Percentiles rank a stretch among this genome's conserved stretches.
phyloP scores from a whole-genome alignment of 2,888 invertebrate species.

The Bellardia bayeri region DNA sequence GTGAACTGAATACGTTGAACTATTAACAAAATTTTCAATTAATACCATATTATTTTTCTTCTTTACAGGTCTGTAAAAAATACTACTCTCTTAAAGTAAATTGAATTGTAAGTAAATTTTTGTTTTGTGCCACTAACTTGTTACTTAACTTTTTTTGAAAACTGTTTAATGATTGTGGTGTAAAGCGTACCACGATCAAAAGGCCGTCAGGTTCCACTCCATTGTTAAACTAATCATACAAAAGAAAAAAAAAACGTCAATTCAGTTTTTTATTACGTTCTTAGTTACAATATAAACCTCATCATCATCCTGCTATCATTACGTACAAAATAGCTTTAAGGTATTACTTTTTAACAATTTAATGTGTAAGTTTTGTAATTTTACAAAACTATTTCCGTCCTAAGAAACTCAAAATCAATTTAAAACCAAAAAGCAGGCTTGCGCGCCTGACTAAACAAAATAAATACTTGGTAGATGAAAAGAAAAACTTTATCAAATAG shows the following conservation, averaged over 20 bases:
- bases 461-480: slow-evolving; percentile 2
- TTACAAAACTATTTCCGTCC: background rate
- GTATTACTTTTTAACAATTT: background rate
- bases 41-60: background rate
- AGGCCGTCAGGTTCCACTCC: background rate
- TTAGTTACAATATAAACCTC: slow-evolving; percentile 23
- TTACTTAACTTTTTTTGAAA: slow-evolving; percentile 11
- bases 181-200: slow-evolving; percentile 35
- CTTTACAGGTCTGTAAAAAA: slow-evolving; percentile 34
- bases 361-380: slow-evolving; percentile 20
- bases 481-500: background rate
- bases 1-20: no score
- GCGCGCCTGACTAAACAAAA: background rate
- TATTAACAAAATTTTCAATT: no score
- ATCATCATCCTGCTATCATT: slow-evolving; percentile 25
- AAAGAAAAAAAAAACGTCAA: slow-evolving; percentile 21
- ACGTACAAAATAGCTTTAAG: slow-evolving; percentile 21
- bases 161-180: slow-evolving; percentile 21
- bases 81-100: background rate
- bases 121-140: background rate
- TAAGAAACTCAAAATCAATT: background rate
- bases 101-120: slow-evolving; percentile 32
- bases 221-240: slow-evolving; percentile 12
- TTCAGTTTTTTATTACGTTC: background rate
- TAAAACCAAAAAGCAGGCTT: background rate